Percentiles rank a stretch among this genome's conserved stretches.
Conservation (phyloP, 2,797 vertebrate species). For the Pygocentrus nattereri region DNA sequence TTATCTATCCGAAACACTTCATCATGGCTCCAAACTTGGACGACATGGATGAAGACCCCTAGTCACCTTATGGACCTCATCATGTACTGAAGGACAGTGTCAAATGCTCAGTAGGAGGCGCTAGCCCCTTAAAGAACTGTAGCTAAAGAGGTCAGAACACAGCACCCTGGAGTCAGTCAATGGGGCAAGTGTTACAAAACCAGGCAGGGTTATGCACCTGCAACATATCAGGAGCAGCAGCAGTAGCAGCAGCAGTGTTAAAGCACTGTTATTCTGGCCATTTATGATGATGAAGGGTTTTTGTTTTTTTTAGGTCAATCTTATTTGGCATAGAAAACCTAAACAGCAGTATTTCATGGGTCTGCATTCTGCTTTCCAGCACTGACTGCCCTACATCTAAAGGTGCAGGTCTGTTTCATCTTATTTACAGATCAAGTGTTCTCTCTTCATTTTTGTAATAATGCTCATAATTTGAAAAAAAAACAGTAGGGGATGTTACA, state of each 20-base stretch:
- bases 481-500: background rate
- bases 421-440: slow-evolving; percentile 28
- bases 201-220: slow-evolving; percentile 1
- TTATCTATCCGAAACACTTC: slow-evolving; percentile 94
- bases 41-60: slow-evolving; percentile 99
- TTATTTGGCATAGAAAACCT: background rate
- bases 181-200: background rate
- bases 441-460: slow-evolving; percentile 15
- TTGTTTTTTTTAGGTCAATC: background rate
- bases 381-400: slow-evolving; percentile 25
- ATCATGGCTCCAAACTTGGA: slow-evolving; percentile 98
- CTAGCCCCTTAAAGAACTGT: slow-evolving; percentile 39
- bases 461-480: slow-evolving; percentile 6
- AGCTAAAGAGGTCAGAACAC: slow-evolving; percentile 31
- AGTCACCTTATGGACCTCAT: slow-evolving; percentile 61
- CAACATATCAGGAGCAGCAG: slow-evolving; percentile 2
- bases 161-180: slow-evolving; percentile 3
- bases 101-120: slow-evolving; percentile 19
- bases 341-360: slow-evolving; percentile 23
- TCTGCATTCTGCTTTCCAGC: slow-evolving; percentile 27
- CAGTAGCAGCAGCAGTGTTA: slow-evolving; percentile 12
- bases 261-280: slow-evolving; percentile 4
- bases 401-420: slow-evolving; percentile 35
- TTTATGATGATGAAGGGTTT: slow-evolving; percentile 27
- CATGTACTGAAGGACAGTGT: slow-evolving; percentile 14